Base-by-base conservation (phyloP, 2,888 invertebrate species). In the Ischnus inquisitorius region DNA sequence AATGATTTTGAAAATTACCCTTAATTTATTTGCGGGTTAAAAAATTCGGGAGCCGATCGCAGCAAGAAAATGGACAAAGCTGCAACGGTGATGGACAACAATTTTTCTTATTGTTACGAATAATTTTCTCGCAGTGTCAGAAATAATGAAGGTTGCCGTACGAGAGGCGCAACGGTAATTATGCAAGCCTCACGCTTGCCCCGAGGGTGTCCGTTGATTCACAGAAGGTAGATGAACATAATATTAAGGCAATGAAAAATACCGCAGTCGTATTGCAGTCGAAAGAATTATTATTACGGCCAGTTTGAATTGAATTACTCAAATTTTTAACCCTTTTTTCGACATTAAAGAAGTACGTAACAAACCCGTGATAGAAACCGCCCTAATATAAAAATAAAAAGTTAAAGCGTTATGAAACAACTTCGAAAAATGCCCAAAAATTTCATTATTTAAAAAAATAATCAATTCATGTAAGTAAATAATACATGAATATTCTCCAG, bases 131-230 rank as follows among this genome's bases (percentile, higher is more conserved):
- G 34, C 19, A 34, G 64, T 51, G 64, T 64, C 64, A 64, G 19
- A 46, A 34, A 62, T 75, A 75, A 75, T 64, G 75, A 41, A 75
- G 48, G 64, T 64, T 74, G 62, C 62, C 46, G 46, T 46, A 62
- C 5, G 46, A 25, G 62, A 74, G 28, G 43, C 46, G 60, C 72
- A 60, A 75, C 39, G 34, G 64, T 64, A 75, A 75, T 75, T 64
- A 74, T 62, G 46, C 28, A n/a, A 64, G 62, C 22, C 39, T 75
- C 64, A 48, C 62, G 39, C 22, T 39, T 39, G 75, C 39, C 74
- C 64, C 48, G 75, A 12, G 48, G 64, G 19, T 75, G 60, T 75
- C 48, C 5, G 48, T 34, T n/a, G 19, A 64, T 34, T 60, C 25
- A 75, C 75, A 51, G 62, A 75, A 62, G 62, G 39, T 64, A 48